Percentiles rank a stretch among this genome's conserved stretches.
These are phyloP conservation scores for Hofmannophila pseudospretella DNA, from an alignment of 2,888 invertebrate species.

Conservation along the genomic window DNA sequence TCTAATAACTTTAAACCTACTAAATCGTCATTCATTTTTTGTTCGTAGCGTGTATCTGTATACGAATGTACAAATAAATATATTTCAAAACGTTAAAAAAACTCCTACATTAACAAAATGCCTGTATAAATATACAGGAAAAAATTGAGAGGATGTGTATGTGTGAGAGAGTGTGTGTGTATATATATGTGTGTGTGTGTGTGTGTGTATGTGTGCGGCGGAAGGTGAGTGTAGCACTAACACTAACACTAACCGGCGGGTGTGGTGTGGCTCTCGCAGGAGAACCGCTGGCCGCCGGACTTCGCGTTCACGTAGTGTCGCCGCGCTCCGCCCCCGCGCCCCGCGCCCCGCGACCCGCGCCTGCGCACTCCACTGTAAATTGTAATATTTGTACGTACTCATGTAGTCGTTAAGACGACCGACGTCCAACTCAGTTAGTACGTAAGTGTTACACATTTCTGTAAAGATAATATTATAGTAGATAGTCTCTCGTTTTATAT, in stretches of 20 bases:
- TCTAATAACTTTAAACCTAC: too few relatives aligned
- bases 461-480: conserved; percentile 30
- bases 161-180: too few relatives aligned
- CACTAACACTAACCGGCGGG: too few relatives aligned
- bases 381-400: conserved; percentile 38
- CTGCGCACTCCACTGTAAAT: conserved; percentile 26
- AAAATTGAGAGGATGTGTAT: too few relatives aligned
- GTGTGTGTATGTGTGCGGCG: not conserved
- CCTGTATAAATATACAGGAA: too few relatives aligned
- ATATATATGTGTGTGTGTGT: not conserved
- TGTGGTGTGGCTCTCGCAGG: conserved; percentile 43
- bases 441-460: conserved; percentile 42
- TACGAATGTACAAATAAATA: too few relatives aligned
- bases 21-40: too few relatives aligned
- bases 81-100: too few relatives aligned
- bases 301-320: conserved; percentile 65
- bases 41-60: too few relatives aligned
- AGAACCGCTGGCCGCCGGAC: conserved; percentile 69
- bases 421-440: conserved; percentile 30
- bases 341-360: conserved; percentile 8
- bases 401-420: not conserved
- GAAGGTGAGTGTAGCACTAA: conserved; percentile 8
- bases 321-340: conserved; percentile 12
- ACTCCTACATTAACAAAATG: too few relatives aligned
- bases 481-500: too few relatives aligned